Conservation (phyloP, 2,888 invertebrate genomes). For the Neoascia interrupta region DNA sequence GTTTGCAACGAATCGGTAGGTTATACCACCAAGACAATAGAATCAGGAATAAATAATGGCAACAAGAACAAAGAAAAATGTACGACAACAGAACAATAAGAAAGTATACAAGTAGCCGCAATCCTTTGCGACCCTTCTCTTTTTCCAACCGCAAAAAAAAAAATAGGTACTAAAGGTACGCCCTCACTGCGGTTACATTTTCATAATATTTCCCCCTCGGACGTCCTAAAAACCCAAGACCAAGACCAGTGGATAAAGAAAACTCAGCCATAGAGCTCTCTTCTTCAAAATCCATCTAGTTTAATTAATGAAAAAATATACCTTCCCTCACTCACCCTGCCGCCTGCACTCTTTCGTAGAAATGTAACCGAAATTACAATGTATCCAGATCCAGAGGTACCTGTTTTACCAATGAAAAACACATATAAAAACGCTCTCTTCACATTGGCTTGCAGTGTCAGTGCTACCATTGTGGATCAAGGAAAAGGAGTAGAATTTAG, state of each 20-base stretch:
- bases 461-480: no score
- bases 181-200: slow-evolving; percentile 8
- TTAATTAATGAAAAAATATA: slow-evolving; percentile 36
- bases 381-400: slow-evolving; percentile 14
- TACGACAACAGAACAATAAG: neutral
- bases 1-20: no score
- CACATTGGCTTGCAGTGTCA: neutral
- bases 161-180: no score
- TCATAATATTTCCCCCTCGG: slow-evolving; percentile 3
- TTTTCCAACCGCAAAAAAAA: slow-evolving; percentile 3
- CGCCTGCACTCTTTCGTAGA: no score
- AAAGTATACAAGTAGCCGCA: slow-evolving; percentile 1
- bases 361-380: neutral
- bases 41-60: no score
- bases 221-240: neutral
- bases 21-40: no score
- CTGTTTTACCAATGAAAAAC: slow-evolving; percentile 31
- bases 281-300: slow-evolving; percentile 1
- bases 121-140: slow-evolving; percentile 31
- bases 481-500: no score
- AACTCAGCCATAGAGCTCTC: neutral
- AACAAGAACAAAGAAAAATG: neutral
- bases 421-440: slow-evolving; percentile 10
- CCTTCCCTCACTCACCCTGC: slow-evolving; percentile 17
- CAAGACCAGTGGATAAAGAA: neutral